Evolutionary conservation across 1,140 invertebrate species (phyloP), one percentile per base, ranked within the genome.

Genomic region (Spodoptera frugiperda): DNA sequence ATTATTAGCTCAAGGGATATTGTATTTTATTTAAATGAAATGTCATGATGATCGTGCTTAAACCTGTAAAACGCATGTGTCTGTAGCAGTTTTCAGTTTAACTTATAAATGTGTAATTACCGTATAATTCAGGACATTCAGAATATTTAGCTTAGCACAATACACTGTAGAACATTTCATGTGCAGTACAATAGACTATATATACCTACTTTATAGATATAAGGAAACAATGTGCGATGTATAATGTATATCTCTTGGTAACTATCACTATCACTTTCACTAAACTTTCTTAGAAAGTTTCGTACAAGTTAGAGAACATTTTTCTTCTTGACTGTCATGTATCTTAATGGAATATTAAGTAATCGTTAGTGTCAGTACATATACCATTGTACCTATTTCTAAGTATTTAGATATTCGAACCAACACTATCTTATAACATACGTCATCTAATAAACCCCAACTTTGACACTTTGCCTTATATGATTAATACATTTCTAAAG

Each of bases 391-490:
- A 70, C 25, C 39, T 53, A 39, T 44, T n/a, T 51, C 57, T 65
- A 75, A 63, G 46, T 65, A 82, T 49, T 74, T 79, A 75, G 55
- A 54, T 78, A 80, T 78, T 81, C 53, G 51, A 78, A 82, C 78
- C 71, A 70, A 74, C 49, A 55, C 61, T 78, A 75, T 63, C 72
- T 78, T 75, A 63, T 63, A 74, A 65, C 39, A 57, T 49, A 67
- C 61, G 63, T 78, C 59, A 72, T 79, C 79, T 77, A 80, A 82
- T 82, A 33, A 87, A 92, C 87, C 92, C 92, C 89, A 90, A 91
- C 84, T 90, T 91, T 80, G 78, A 93, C 87, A 93, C 91, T 93
- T 91, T 93, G 91, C 92, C 91, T 93, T 93, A 93, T 91, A 89
- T 82, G 82, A 91, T 88, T 88, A 86, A 79, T 85, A 90, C 80